These are phyloP conservation scores for Akabosia matsudoensis DNA, from an alignment of 1,140 invertebrate genomes.

Conservation along the genomic window DNA sequence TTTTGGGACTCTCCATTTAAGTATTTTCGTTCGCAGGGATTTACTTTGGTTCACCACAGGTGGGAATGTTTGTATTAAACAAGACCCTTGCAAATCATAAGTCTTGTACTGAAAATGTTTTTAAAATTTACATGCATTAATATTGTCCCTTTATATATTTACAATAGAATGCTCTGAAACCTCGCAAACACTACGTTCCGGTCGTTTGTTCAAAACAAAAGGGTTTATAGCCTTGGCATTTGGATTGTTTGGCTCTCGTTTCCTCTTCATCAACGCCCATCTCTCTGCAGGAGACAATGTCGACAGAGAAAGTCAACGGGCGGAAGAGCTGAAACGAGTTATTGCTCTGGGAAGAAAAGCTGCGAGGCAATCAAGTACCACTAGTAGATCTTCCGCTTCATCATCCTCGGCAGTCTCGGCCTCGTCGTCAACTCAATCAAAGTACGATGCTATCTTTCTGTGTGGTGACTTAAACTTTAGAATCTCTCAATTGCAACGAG, in stretches of 20 bases:
- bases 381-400: background rate
- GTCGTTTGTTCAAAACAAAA: conserved; percentile 47
- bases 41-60: conserved; percentile 46
- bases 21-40: conserved; percentile 42
- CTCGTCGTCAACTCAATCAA: background rate
- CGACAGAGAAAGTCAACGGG: conserved; percentile 28
- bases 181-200: conserved; percentile 38
- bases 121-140: too few relatives aligned
- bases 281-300: conserved; percentile 41
- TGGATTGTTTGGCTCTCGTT: conserved; percentile 44
- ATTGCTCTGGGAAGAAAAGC: background rate
- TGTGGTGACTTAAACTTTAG: conserved; percentile 45
- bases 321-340: conserved; percentile 43
- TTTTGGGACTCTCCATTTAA: conserved; percentile 44
- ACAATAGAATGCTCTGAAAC: conserved; percentile 35
- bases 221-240: conserved; percentile 39
- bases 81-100: too few relatives aligned
- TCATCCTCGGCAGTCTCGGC: background rate
- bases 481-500: conserved; percentile 31
- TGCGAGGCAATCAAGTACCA: background rate
- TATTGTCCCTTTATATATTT: too few relatives aligned
- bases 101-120: too few relatives aligned
- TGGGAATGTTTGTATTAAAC: conserved; percentile 18
- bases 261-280: conserved; percentile 42
- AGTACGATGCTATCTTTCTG: conserved; percentile 39